Evolutionary conservation across 2,888 invertebrate species (phyloP), one percentile per base, ranked within the genome.

Genomic region (Caenorhabditis afra): DNA sequence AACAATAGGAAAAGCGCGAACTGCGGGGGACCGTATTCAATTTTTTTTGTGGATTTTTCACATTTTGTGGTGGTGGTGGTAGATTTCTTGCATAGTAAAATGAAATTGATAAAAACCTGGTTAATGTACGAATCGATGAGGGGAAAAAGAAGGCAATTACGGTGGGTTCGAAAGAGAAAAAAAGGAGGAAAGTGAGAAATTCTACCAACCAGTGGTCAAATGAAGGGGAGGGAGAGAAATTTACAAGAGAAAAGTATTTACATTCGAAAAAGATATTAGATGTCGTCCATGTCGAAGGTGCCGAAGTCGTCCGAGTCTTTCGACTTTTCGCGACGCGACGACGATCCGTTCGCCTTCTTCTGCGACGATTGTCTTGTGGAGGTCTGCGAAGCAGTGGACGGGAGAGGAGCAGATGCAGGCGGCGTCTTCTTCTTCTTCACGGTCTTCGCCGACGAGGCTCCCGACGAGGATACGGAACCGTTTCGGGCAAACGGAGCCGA

Each of bases 201-300:
- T 41, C 16, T 59, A 71, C 71, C 71, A 71, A 41, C 71, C 71
- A 71, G 71, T 71, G 71, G 71, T 50, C 71, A 71, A 71, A 64
- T 22, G n/a, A 22, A 16, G 0, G 18, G 29, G 47, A 49, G 23
- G 8, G 18, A 10, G 22, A n/a, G 10, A 47, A 61, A 29, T 45
- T 29, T 47, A 58, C 29, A 35, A 55, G 22, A 57, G 18, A 62
- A 44, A 55, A 14, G 35, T 68, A 68, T 59, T 39, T 53, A 61
- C 68, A 52, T 23, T 22, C 23, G 23, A 29, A 3, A 23, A 52
- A 52, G 3, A 3, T 20, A 23, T 58, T n/a, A 68, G 12, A 68
- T 61, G 41, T 71, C 71, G 12, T 71, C 71, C 71, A 71, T 71
- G 47, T 71, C 71, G 55, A 71, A 71, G 29, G 62, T 64, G 47